A percentile compares a stretch with the other conserved stretches of the same genome.
phyloP scores from a whole-genome alignment of 1,140 invertebrate species.

The Drosophila burlai region DNA sequence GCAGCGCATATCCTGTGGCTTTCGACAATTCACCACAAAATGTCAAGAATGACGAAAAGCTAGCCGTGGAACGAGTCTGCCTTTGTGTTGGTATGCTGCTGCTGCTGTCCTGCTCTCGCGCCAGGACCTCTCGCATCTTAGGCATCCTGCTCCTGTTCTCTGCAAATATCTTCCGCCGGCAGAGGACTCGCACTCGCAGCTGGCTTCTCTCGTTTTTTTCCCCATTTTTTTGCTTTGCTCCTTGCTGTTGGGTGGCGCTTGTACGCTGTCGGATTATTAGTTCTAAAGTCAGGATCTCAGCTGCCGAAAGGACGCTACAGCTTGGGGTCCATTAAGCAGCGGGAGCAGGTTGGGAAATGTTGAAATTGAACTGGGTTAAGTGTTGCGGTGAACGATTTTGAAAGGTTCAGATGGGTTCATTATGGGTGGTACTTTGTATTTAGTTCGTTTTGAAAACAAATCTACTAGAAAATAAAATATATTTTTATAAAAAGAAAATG shows the following conservation, averaged over 20 bases:
- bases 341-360: neutral
- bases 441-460: neutral
- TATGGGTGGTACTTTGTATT: neutral
- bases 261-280: slow-evolving; percentile 83
- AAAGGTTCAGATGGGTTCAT: neutral
- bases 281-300: slow-evolving; percentile 82
- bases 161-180: slow-evolving; percentile 59
- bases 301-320: slow-evolving; percentile 43
- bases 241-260: slow-evolving; percentile 54
- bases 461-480: neutral
- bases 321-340: slow-evolving; percentile 51
- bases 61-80: slow-evolving; percentile 63
- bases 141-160: slow-evolving; percentile 35
- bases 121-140: slow-evolving; percentile 21
- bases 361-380: neutral
- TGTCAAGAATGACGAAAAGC: slow-evolving; percentile 85
- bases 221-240: slow-evolving; percentile 34
- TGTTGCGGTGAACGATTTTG: neutral
- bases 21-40: slow-evolving; percentile 85
- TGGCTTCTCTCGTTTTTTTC: slow-evolving; percentile 69
- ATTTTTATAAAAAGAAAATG: too few species aligned
- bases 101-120: slow-evolving; percentile 53
- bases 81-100: slow-evolving; percentile 43
- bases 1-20: slow-evolving; percentile 77
- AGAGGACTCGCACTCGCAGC: slow-evolving; percentile 44